Evolutionary conservation across 2,888 invertebrate genomes (phyloP), one percentile per base, ranked within the genome.

Genomic region (Habroteleia sp.): DNA sequence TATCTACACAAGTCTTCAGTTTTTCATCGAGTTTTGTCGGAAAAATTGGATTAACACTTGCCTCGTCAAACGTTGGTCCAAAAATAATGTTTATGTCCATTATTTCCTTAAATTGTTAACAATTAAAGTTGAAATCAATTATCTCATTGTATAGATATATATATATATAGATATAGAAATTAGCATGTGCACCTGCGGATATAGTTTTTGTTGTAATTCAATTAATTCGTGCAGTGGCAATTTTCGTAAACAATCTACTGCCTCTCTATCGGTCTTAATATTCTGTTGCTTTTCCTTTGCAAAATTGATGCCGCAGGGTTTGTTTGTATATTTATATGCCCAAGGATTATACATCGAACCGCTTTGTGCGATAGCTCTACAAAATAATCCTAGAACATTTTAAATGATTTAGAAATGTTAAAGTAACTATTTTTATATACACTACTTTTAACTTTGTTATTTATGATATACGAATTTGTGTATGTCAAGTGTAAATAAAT

Each of bases 251-350:
- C 0, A 13, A 3, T 48, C 20, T 1, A 62, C 1, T 8, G 14
- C 48, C 7, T 29, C 29, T 39, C 8, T 39, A 1, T 3, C 39
- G 5, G 7, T 8, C 6, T 23, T 29, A 16, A 39, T 11, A 39
- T 39, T 35, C 0, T 16, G 11, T 7, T 39, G 3, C 4, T 20
- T 39, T 4, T 62, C 10, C n/a, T 48, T 37, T 1, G 29, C 50
- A 10, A 63, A 0, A 13, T 41, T 6, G 0, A 63, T n/a, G 1
- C 39, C 63, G 7, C 0, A 17, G 0, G n/a, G 0, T 33, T 42
- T 63, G 8, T 41, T 63, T 3, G 23, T n/a, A 52, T 63, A 4
- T n/a, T 50, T 41, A 23, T 63, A 50, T 2, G 50, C 31, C 63
- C 63, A 63, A 42, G 42, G 14, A 16, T 17, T 23, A 16, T 16